Evolutionary conservation across 2,113 vertebrate genomes (phyloP).

Genomic region (Catharus fuscescens): DNA sequence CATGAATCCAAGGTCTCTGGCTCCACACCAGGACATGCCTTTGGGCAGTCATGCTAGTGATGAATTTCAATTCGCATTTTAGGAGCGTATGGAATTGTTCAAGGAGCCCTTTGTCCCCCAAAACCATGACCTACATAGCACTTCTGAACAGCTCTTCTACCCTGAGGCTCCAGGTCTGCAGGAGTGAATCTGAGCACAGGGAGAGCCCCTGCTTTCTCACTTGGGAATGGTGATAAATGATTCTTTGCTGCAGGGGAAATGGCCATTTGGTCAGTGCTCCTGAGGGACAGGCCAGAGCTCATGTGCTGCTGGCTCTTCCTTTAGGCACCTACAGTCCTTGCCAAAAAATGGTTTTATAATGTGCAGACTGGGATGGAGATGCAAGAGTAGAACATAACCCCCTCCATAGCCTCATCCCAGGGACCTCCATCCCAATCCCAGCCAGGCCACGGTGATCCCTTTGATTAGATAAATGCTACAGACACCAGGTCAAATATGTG

Average conservation of each 20-base stretch:
- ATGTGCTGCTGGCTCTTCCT: neutral
- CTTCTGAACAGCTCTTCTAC: neutral
- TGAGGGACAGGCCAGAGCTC: neutral
- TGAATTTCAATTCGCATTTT: neutral
- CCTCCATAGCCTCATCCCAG: neutral
- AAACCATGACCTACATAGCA: neutral
- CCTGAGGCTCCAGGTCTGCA: neutral
- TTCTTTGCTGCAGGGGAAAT: neutral
- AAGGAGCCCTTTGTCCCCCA: neutral
- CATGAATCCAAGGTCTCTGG: neutral
- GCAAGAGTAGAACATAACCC: neutral
- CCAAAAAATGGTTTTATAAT: neutral
- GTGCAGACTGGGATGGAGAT: neutral
- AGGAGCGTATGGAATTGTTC: neutral
- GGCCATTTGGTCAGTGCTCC: neutral
- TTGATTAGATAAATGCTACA: conserved; percentile 76
- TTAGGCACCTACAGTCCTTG: neutral
- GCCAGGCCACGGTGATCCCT: neutral
- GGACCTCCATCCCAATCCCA: neutral
- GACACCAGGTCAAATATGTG: conserved; percentile 73
- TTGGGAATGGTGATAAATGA: neutral
- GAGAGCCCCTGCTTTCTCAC: neutral
- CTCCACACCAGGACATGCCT: neutral
- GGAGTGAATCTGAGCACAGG: neutral
- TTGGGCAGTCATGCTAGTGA: neutral